These are phyloP conservation scores for Agrilus cyanescens DNA, from an alignment of 2,888 invertebrate genomes.

Conservation along the genomic window DNA sequence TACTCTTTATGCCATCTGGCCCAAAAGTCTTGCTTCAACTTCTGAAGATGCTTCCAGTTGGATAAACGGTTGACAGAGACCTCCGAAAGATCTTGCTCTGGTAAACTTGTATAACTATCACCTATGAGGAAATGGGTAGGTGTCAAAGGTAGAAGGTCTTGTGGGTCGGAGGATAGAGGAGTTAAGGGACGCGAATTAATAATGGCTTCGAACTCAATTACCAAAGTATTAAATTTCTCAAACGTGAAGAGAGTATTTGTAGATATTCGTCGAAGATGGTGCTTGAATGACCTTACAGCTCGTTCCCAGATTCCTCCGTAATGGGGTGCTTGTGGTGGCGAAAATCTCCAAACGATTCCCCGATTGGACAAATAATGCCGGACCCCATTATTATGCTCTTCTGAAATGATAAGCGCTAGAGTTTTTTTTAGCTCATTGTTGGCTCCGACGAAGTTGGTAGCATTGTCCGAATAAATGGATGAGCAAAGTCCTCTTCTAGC, in stretches of 20 bases:
- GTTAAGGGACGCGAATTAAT: neutral
- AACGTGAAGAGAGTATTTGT: neutral
- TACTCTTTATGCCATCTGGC: neutral
- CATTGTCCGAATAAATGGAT: constrained; percentile 11
- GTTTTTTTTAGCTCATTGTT: constrained; percentile 5
- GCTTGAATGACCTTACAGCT: constrained; percentile 5
- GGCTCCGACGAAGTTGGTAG: constrained; percentile 10
- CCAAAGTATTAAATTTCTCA: constrained; percentile 6
- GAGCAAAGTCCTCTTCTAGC: constrained; percentile 10
- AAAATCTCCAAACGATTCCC: neutral
- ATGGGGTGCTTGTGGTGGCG: constrained; percentile 4
- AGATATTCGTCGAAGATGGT: constrained; percentile 1
- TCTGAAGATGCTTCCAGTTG: neutral
- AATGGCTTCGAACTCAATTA: neutral
- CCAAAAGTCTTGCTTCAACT: neutral
- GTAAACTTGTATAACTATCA: neutral
- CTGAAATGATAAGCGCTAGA: no score
- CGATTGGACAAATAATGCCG: neutral
- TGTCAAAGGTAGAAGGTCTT: constrained; percentile 3
- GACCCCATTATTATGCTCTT: no score
- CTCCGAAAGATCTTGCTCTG: no score
- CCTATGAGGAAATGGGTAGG: constrained; percentile 8
- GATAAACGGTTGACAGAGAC: neutral
- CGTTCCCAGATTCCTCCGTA: constrained; percentile 11
- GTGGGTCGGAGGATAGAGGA: constrained; percentile 8